phyloP scores from a whole-genome alignment of 2,888 invertebrate genomes.

The Drosophila monieri region DNA sequence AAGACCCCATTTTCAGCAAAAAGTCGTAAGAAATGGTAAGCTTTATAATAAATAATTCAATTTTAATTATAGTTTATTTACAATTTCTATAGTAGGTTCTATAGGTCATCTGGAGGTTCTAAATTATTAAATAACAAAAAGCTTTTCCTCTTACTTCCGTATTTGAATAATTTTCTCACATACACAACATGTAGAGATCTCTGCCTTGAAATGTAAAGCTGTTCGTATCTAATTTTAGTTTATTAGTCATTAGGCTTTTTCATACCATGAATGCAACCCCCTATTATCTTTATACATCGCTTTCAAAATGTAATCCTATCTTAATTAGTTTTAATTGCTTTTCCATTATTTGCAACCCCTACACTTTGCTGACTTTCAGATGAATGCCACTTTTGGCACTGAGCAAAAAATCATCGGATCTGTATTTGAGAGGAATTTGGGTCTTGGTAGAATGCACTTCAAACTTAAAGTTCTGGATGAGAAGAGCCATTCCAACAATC shows the following conservation, averaged over 20 bases:
- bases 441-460: constrained; percentile 33
- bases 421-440: constrained; percentile 14
- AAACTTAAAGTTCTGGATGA: constrained; percentile 69
- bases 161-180: not conserved
- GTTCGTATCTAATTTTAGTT: not conserved
- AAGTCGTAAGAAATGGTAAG: too few relatives aligned
- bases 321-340: not conserved
- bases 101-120: too few relatives aligned
- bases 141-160: not conserved
- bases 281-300: not conserved
- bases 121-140: not conserved
- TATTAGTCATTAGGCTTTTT: not conserved
- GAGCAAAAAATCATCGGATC: constrained; percentile 11
- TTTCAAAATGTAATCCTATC: not conserved
- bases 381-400: constrained; percentile 22
- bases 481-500: constrained; percentile 61
- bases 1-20: too few relatives aligned
- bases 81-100: too few relatives aligned
- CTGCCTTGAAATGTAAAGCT: not conserved
- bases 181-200: not conserved
- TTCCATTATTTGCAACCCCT: constrained; percentile 4
- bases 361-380: constrained; percentile 26
- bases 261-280: not conserved
- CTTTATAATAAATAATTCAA: too few relatives aligned
- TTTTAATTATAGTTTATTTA: too few relatives aligned